Base-by-base conservation (phyloP, 2,888 invertebrate genomes). In the Acleris holmiana region DNA sequence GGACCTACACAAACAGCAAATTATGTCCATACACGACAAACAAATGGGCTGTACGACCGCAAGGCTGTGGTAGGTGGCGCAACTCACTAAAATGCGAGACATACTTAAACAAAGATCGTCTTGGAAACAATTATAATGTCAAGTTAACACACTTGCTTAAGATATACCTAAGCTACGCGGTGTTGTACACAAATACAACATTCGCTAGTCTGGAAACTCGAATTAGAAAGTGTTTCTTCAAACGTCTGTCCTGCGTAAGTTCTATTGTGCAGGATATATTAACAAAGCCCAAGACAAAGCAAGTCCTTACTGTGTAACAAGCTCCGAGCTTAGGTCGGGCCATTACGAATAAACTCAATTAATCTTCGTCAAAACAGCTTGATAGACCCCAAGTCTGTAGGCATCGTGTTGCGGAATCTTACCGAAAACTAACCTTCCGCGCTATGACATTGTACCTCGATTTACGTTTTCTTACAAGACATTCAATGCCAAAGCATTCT, bases 321-420 rank as follows among this genome's bases (percentile, higher is more conserved):
- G 77, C 76, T 78, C 76, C 73, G 74, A 72, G 70, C 72, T 70
- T 71, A 76, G 78, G 75, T 76, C 76, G 73, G 73, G 73, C 74
- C 75, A 75, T 78, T 77, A 61, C 57, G 54, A 66, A 59, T 72
- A 77, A 29, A 80, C 73, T 78, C 77, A 76, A 90, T 90, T 86
- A 85, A 90, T 91, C 89, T 85, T 87, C 85, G 88, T 89, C 90
- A 79, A 80, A 83, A 79, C 78, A 69, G 79, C 79, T 78, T 80
- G 86, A 85, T 86, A 85, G 82, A 59, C 78, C 77, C 80, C 81
- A 82, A 83, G 84, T 80, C 79, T 81, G 79, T 77, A 81, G 85
- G 83, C 84, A 83, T 84, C 82, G 82, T 86, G 87, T 87, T 85
- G 82, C 84, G 82, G 85, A 85, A 88, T 89, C 84, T 85, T 87